These are phyloP conservation scores for Amphipyra tragopoginis DNA, from an alignment of 2,888 invertebrate genomes.

Conservation along the genomic window DNA sequence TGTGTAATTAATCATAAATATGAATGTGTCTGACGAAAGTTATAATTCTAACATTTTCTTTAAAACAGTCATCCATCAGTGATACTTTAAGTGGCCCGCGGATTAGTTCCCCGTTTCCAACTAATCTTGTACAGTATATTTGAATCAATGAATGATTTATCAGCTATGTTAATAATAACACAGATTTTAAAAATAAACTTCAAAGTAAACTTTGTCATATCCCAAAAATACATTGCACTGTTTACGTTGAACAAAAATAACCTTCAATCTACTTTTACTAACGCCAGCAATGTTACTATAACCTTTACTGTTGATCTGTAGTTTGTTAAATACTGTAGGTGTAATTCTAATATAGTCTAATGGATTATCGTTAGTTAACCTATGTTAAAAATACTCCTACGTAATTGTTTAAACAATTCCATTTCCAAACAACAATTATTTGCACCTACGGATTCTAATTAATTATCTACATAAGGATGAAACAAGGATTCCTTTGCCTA, in stretches of 20 bases:
- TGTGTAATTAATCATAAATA: too few species aligned
- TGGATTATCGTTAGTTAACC: conserved; percentile 13
- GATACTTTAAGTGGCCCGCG: too few species aligned
- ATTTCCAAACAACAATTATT: conserved; percentile 12
- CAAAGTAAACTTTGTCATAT: conserved; percentile 18
- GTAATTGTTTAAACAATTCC: conserved; percentile 1
- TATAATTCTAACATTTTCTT: too few species aligned
- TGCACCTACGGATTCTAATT: background rate
- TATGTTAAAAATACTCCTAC: conserved; percentile 13
- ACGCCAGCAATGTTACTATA: conserved; percentile 7
- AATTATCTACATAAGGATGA: background rate
- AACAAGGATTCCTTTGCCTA: background rate
- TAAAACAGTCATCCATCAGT: too few species aligned
- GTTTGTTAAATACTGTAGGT: conserved; percentile 23
- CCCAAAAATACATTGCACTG: conserved; percentile 27
- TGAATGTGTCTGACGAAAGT: too few species aligned
- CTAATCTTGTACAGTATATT: too few species aligned
- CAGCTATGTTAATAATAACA: background rate
- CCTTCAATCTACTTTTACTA: conserved; percentile 38
- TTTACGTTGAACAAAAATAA: conserved; percentile 47
- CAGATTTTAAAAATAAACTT: conserved; percentile 26
- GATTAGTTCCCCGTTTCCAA: too few species aligned
- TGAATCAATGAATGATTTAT: too few species aligned
- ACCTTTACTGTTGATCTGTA: conserved; percentile 17
- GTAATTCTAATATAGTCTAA: conserved; percentile 21